These are phyloP conservation scores for Staurois parvus DNA, from an alignment of 2,797 vertebrate species.

Conservation along the genomic window DNA sequence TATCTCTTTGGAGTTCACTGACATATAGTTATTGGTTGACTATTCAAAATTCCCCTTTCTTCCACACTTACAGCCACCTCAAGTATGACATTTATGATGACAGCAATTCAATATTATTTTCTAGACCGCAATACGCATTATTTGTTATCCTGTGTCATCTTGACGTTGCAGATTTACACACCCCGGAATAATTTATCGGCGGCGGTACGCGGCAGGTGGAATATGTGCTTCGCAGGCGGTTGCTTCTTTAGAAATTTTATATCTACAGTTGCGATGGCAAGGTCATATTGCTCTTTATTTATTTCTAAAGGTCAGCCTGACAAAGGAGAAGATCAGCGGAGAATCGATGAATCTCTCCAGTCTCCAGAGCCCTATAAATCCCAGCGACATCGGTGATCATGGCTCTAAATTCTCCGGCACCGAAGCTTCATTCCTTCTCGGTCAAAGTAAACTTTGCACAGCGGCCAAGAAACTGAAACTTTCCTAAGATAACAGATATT, in stretches of 20 bases:
- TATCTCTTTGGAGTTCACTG: too few species aligned
- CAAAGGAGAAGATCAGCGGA: slow-evolving; percentile 45
- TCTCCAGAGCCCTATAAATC: slow-evolving; percentile 42
- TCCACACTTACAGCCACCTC: background rate
- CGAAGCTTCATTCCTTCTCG: slow-evolving; percentile 3
- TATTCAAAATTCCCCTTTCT: background rate
- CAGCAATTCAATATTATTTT: background rate
- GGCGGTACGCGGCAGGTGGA: background rate
- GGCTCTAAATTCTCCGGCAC: slow-evolving; percentile 22
- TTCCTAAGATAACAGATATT: background rate
- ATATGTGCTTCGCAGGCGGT: slow-evolving; percentile 1
- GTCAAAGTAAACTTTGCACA: slow-evolving; percentile 18
- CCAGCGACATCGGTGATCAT: slow-evolving; percentile 28
- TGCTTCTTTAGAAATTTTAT: slow-evolving; percentile 1
- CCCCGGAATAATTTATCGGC: background rate
- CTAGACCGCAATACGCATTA: background rate
- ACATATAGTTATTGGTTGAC: background rate
- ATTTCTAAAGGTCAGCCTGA: slow-evolving; percentile 46
- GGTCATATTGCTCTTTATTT: slow-evolving; percentile 40
- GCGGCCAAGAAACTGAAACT: background rate
- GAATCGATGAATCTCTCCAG: slow-evolving; percentile 45
- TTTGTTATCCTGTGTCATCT: slow-evolving; percentile 2
- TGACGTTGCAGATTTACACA: slow-evolving; percentile 6
- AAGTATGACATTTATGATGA: background rate
- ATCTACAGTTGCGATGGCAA: slow-evolving; percentile 16